A percentile compares a stretch with the other conserved stretches of the same genome.
Conservation (phyloP, 1,140 invertebrate genomes). For the Conopomorpha cramerella region DNA sequence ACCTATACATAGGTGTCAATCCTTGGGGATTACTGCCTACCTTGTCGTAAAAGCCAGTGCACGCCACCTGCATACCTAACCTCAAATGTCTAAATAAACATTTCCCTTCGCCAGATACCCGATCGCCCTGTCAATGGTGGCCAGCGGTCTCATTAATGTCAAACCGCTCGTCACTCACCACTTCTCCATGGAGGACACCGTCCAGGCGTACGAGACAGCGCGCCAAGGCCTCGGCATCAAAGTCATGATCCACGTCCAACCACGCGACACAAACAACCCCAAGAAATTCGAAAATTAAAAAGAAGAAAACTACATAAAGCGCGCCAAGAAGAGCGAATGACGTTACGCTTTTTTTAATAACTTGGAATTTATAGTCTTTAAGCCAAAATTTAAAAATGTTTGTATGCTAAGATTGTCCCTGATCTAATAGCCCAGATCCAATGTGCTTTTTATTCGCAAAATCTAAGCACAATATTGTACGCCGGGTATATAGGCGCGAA, state of each 20-base stretch:
- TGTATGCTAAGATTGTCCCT: too few species aligned
- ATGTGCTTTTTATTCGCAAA: too few species aligned
- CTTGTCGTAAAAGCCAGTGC: too few species aligned
- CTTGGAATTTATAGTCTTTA: background rate
- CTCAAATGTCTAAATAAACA: background rate
- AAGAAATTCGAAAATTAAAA: constrained; percentile 1
- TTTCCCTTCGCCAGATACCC: too few species aligned
- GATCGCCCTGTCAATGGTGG: constrained; percentile 80
- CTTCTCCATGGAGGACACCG: constrained; percentile 79
- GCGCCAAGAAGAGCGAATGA: constrained; percentile 1
- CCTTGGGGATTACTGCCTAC: too few species aligned
- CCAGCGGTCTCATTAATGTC: constrained; percentile 80
- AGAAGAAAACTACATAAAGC: constrained; percentile 1
- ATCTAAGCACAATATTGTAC: too few species aligned
- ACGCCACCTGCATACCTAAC: too few species aligned
- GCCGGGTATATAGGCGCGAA: too few species aligned
- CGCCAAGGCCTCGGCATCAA: constrained; percentile 78
- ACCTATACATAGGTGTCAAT: too few species aligned
- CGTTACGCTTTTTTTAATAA: background rate
- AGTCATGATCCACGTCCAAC: constrained; percentile 85
- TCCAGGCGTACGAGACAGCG: constrained; percentile 85
- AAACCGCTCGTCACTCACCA: constrained; percentile 90
- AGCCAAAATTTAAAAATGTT: constrained; percentile 3
- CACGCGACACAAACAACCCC: constrained; percentile 33
- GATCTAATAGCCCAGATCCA: too few species aligned